These are phyloP conservation scores for Melanotaenia pygmaea DNA, from an alignment of 2,797 vertebrate species.

Conservation along the genomic window DNA sequence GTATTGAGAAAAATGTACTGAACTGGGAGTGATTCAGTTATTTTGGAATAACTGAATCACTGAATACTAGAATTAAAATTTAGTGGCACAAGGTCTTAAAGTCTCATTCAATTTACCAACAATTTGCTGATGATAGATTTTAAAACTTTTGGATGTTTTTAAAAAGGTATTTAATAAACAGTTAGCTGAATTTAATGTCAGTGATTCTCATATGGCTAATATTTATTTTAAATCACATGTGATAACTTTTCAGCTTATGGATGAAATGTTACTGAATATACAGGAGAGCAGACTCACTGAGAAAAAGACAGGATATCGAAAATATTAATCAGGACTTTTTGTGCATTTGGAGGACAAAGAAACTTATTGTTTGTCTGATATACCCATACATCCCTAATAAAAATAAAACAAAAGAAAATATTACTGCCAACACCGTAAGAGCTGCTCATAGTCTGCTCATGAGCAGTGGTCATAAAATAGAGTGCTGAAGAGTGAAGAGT, in stretches of 20 bases:
- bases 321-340: background rate
- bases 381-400: conserved; percentile 3
- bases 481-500: conserved; percentile 1
- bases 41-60: background rate
- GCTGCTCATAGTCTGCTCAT: background rate
- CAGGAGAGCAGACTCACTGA: background rate
- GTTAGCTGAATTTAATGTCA: background rate
- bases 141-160: background rate
- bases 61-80: background rate
- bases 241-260: background rate
- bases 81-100: background rate
- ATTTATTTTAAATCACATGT: background rate
- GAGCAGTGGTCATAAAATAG: conserved; percentile 2
- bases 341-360: conserved; percentile 38
- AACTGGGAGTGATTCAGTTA: background rate
- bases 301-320: background rate
- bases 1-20: background rate
- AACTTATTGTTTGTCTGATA: conserved; percentile 7
- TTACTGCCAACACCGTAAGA: conserved; percentile 3
- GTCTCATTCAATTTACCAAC: background rate
- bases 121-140: background rate
- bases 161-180: background rate
- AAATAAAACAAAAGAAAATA: conserved; percentile 20
- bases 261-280: background rate
- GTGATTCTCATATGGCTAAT: background rate